Conservation (phyloP, 2,797 vertebrate species). For the Lates japonicus region DNA sequence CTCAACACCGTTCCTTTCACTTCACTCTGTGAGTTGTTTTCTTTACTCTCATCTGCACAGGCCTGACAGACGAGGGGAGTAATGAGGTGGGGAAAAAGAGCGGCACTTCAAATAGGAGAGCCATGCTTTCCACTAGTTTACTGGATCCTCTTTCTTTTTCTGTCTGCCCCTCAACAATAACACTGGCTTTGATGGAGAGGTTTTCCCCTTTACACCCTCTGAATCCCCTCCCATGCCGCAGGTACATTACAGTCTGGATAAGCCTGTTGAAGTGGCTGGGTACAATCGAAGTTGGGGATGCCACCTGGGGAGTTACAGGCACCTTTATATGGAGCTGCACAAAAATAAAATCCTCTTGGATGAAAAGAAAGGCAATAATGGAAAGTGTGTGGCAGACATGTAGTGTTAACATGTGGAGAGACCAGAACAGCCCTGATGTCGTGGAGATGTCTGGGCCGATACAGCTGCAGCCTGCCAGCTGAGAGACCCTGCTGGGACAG, state of each 20-base stretch:
- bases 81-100: constrained; percentile 44
- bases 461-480: constrained; percentile 42
- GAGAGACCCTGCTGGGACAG: constrained; percentile 60
- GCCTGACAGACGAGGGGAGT: constrained; percentile 17
- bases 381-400: constrained; percentile 51
- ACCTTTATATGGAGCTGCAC: constrained; percentile 56
- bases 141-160: constrained; percentile 39
- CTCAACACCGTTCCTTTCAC: constrained; percentile 4
- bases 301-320: constrained; percentile 69
- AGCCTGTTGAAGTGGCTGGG: constrained; percentile 69
- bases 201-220: constrained; percentile 44
- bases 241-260: constrained; percentile 70
- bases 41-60: constrained; percentile 33
- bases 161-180: constrained; percentile 50
- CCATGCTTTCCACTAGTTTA: constrained; percentile 53
- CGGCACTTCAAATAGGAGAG: constrained; percentile 36
- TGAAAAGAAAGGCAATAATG: constrained; percentile 71
- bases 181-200: constrained; percentile 52
- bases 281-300: constrained; percentile 55
- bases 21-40: constrained; percentile 30
- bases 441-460: constrained; percentile 58
- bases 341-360: constrained; percentile 65
- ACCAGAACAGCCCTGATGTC: constrained; percentile 41
- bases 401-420: constrained; percentile 51
- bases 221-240: constrained; percentile 43